These are phyloP conservation scores for Sterrhoptilus dennistouni DNA, from an alignment of 2,113 vertebrate species.

Conservation along the genomic window DNA sequence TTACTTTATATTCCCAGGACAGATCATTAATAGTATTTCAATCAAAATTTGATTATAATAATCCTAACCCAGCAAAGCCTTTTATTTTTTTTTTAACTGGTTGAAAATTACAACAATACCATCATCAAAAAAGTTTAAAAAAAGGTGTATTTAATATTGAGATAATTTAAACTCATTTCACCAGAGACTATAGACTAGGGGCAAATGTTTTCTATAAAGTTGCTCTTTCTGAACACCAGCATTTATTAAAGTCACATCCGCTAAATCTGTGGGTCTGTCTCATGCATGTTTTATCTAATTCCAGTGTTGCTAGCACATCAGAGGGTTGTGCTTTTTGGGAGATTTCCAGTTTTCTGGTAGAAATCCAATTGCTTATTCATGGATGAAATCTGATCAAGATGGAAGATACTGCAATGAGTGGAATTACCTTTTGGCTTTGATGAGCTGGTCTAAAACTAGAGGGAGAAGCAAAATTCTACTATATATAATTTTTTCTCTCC, in stretches of 20 bases:
- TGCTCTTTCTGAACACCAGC: background rate
- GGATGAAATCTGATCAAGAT: slow-evolving; percentile 24
- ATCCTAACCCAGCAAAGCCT: background rate
- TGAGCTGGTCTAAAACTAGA: background rate
- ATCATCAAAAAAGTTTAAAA: background rate
- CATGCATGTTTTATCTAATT: slow-evolving; percentile 48
- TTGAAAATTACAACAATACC: background rate
- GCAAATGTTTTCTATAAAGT: slow-evolving; percentile 55
- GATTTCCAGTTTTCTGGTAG: slow-evolving; percentile 6
- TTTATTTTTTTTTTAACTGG: background rate
- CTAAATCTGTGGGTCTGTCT: slow-evolving; percentile 47
- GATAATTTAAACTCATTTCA: background rate
- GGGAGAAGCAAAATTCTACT: background rate
- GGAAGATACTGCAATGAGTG: background rate
- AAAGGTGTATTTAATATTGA: background rate
- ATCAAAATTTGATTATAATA: slow-evolving; percentile 35
- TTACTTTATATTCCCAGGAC: background rate
- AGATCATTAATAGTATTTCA: slow-evolving; percentile 40
- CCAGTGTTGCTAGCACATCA: background rate
- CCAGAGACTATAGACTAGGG: background rate
- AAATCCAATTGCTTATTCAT: background rate
- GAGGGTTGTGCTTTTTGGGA: slow-evolving; percentile 7
- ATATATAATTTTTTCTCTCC: background rate
- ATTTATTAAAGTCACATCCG: slow-evolving; percentile 3
- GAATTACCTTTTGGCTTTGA: slow-evolving; percentile 50